These are phyloP conservation scores for Hippocampus barbouri DNA, from an alignment of 2,113 vertebrate species.

Conservation along the genomic window DNA sequence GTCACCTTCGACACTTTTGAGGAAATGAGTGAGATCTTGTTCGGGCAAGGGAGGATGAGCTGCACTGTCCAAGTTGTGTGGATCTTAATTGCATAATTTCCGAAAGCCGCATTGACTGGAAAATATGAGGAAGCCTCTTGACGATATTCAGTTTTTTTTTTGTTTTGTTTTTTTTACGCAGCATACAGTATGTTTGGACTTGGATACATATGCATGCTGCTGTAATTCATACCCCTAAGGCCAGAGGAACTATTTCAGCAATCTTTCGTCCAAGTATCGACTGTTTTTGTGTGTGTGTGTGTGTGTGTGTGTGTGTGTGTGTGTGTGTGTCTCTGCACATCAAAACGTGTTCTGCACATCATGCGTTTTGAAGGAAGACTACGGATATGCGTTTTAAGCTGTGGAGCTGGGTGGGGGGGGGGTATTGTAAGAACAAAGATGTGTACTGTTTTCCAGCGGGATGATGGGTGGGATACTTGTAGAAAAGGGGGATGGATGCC, in stretches of 20 bases:
- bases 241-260: slow-evolving; percentile 33
- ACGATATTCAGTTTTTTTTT: slow-evolving; percentile 25
- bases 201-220: slow-evolving; percentile 25
- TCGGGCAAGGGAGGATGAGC: neutral
- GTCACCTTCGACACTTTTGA: slow-evolving; percentile 12
- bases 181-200: slow-evolving; percentile 37
- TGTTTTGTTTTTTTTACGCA: slow-evolving; percentile 20
- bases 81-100: slow-evolving; percentile 16
- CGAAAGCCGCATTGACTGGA: slow-evolving; percentile 23
- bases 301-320: neutral
- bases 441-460: slow-evolving; percentile 67
- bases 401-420: neutral
- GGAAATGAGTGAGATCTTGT: slow-evolving; percentile 21
- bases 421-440: slow-evolving; percentile 68
- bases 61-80: neutral
- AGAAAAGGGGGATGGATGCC: slow-evolving; percentile 56
- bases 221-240: slow-evolving; percentile 36
- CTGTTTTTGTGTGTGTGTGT: slow-evolving; percentile 18
- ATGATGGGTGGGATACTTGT: slow-evolving; percentile 59
- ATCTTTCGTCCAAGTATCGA: slow-evolving; percentile 15
- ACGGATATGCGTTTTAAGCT: slow-evolving; percentile 44
- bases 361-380: slow-evolving; percentile 45
- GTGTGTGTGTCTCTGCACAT: neutral
- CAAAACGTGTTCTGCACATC: slow-evolving; percentile 38
- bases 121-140: slow-evolving; percentile 27